Evolutionary conservation across 2,797 vertebrate species (phyloP).

Genomic region (Loris lydekkerianus): DNA sequence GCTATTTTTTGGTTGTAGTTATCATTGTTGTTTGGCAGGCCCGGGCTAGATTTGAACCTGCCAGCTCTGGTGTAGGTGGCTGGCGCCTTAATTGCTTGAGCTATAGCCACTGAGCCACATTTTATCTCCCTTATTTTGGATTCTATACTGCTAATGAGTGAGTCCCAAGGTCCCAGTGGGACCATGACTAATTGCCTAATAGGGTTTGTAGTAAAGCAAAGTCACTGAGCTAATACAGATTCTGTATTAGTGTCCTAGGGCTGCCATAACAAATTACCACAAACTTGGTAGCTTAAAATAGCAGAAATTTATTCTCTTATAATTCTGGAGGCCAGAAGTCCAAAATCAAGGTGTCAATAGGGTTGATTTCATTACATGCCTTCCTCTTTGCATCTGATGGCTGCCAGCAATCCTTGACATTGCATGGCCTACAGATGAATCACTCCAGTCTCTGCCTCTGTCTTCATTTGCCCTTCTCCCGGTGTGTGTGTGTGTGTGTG

Average conservation of each 20-base stretch:
- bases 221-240: not conserved
- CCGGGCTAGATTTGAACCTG: no score
- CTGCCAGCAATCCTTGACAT: not conserved
- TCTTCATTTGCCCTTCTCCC: not conserved
- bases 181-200: not conserved
- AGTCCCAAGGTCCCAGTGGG: not conserved
- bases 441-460: not conserved
- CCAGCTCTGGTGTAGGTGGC: no score
- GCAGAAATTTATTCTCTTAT: not conserved
- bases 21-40: no score
- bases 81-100: no score
- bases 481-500: no score
- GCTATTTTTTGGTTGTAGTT: no score
- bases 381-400: not conserved
- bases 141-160: not conserved
- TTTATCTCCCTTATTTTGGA: conserved; percentile 19
- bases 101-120: not conserved
- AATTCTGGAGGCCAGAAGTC: not conserved
- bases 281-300: not conserved
- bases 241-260: conserved; percentile 38
- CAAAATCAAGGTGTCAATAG: not conserved
- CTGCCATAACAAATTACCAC: not conserved
- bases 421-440: not conserved
- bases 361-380: not conserved
- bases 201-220: conserved; percentile 14